Evolutionary conservation across 2,888 invertebrate species (phyloP).

Genomic region (Trachelus troglodyta): DNA sequence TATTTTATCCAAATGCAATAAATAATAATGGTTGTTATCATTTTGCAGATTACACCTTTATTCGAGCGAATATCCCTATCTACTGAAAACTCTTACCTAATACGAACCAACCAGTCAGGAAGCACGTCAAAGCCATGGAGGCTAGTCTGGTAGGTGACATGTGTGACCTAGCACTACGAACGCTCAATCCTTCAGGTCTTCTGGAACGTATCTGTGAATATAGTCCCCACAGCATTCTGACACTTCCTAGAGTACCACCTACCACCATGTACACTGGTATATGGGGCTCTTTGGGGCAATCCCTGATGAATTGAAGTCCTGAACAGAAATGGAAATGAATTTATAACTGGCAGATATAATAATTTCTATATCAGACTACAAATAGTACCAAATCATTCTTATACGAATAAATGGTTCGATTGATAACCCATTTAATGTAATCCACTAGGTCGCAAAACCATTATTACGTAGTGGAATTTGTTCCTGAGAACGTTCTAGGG

Average conservation of each 20-base stretch:
- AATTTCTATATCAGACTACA: constrained; percentile 37
- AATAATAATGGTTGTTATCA: too few species aligned
- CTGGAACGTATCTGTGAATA: constrained; percentile 59
- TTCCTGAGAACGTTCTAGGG: too few species aligned
- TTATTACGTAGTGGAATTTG: too few species aligned
- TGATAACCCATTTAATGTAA: neutral
- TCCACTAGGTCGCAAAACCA: too few species aligned
- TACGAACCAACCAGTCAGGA: constrained; percentile 81
- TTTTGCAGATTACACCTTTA: too few species aligned
- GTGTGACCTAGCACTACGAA: constrained; percentile 55
- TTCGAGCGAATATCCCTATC: too few species aligned
- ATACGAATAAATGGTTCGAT: neutral
- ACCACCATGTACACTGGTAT: constrained; percentile 87
- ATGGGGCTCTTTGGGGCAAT: constrained; percentile 81
- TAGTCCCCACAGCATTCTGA: constrained; percentile 70
- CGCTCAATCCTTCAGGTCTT: constrained; percentile 56
- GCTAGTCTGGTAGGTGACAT: constrained; percentile 72
- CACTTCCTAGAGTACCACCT: constrained; percentile 81
- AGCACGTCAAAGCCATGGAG: constrained; percentile 75
- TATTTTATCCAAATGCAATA: too few species aligned
- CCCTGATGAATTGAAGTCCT: constrained; percentile 84
- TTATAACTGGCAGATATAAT: constrained; percentile 33
- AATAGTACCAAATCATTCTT: neutral
- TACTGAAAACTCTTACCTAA: constrained; percentile 67
- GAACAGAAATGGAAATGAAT: constrained; percentile 37